Percentiles rank a stretch among this genome's conserved stretches.
Conservation (phyloP, 2,113 vertebrate genomes). For the Centropus bengalensis region DNA sequence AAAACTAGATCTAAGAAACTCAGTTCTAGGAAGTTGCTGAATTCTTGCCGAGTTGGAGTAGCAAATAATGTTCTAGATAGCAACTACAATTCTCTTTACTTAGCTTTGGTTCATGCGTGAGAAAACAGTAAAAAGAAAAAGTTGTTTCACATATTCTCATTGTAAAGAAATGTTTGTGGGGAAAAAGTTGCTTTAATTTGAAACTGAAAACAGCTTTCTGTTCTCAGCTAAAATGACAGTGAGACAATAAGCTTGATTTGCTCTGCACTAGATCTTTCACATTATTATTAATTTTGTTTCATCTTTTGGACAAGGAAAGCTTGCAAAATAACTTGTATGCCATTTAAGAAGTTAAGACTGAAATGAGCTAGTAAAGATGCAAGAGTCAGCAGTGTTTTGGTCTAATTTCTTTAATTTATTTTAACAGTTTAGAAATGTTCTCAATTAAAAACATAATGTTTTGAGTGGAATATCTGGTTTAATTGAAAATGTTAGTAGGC, state of each 20-base stretch:
- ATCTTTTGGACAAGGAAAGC: background rate
- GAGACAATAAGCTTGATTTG: background rate
- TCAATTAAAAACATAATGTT: background rate
- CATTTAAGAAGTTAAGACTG: background rate
- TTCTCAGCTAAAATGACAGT: background rate
- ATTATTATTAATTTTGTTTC: background rate
- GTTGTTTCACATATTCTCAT: background rate
- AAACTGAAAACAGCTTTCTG: background rate
- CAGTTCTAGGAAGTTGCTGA: background rate
- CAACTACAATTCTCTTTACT: background rate
- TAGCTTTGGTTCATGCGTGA: background rate
- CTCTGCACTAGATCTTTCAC: background rate
- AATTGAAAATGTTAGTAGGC: background rate
- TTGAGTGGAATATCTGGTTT: background rate
- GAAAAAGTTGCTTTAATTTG: background rate
- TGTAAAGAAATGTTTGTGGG: background rate
- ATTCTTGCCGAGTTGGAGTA: background rate
- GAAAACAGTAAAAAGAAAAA: background rate
- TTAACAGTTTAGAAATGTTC: background rate
- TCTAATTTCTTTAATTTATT: background rate
- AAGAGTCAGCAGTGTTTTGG: background rate
- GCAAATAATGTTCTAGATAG: background rate
- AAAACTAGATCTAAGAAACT: background rate
- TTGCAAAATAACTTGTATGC: background rate
- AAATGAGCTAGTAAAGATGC: background rate